phyloP scores from a whole-genome alignment of 2,888 invertebrate genomes.

The Vanessa cardui region DNA sequence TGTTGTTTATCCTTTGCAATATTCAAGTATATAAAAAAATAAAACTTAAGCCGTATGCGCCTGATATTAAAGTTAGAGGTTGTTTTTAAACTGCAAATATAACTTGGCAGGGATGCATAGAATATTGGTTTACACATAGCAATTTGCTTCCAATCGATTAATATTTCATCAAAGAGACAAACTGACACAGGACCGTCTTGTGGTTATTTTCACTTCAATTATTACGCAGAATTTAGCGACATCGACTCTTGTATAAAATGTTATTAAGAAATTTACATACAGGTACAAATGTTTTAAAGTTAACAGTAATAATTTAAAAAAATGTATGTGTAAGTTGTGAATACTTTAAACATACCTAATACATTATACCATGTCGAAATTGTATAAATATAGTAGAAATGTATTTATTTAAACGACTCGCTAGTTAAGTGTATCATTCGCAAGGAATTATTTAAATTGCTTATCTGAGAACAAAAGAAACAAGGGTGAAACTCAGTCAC shows the following conservation, averaged over 20 bases:
- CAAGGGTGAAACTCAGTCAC: constrained; percentile 23
- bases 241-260: not conserved
- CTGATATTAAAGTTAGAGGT: constrained; percentile 36
- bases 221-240: constrained; percentile 57
- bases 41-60: constrained; percentile 55
- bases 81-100: constrained; percentile 49
- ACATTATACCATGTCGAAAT: not conserved
- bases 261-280: no score
- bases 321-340: no score
- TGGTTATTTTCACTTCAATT: constrained; percentile 64
- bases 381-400: not conserved
- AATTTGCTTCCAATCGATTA: constrained; percentile 61
- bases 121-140: constrained; percentile 70
- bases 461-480: constrained; percentile 67
- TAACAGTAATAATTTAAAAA: no score
- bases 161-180: constrained; percentile 63
- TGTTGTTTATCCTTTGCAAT: constrained; percentile 41
- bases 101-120: constrained; percentile 50
- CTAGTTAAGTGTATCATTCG: constrained; percentile 54
- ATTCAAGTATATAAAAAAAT: constrained; percentile 35
- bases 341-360: no score
- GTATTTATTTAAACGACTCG: constrained; percentile 1
- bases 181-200: constrained; percentile 60
- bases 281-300: no score
- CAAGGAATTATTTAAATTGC: constrained; percentile 66